Base-by-base conservation (phyloP, 2,113 vertebrate genomes). In the Ptilonorhynchus violaceus region DNA sequence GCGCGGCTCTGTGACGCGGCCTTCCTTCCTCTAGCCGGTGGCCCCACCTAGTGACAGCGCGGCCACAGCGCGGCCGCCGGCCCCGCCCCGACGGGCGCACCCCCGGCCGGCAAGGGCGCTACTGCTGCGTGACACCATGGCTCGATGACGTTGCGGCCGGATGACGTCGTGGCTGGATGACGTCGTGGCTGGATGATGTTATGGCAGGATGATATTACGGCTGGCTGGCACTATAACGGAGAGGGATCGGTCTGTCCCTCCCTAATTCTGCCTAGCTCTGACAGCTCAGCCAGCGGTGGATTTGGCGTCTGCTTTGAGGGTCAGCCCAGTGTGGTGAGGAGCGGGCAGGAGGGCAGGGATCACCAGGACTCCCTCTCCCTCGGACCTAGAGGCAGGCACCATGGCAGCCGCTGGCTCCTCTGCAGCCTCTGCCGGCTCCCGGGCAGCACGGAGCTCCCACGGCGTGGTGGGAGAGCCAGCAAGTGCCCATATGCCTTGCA, bases 1-100 rank as follows among this genome's bases (percentile, higher is more conserved):
- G 30, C 13, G 7, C 0, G 6, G 6, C 15, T 1, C 8, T 0
- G 2, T 0, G 4, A 1, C 8, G 3, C 2, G 0, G 5, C 8
- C 3, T 18, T 8, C 7, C 9, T 4, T 83, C 37, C 15, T 31
- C 41, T 10, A 19, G 55, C 64, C 47, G 39, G 86, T 4, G 60
- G 75, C 80, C 82, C 96, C 97, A 95, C 49, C 96, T 92, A 17
- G 96, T 87, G 97, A 81, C 74, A 3, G 7, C 15, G 4, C 7
- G 6, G 14, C 1, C 9, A 5, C 25, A 59, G 30, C 31, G n/a
- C 60, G 3, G 28, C 12, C 19, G 47, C 11, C 0, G 31, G 19
- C 41, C 28, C 41, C 0, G 25, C 6, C 4, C 9, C 42, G 8
- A 3, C 33, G 6, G 41, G 46, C 5, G 1, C 19, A 2, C 7